These are phyloP conservation scores for Trachelus stipa DNA, from an alignment of 2,888 invertebrate species.

Conservation along the genomic window DNA sequence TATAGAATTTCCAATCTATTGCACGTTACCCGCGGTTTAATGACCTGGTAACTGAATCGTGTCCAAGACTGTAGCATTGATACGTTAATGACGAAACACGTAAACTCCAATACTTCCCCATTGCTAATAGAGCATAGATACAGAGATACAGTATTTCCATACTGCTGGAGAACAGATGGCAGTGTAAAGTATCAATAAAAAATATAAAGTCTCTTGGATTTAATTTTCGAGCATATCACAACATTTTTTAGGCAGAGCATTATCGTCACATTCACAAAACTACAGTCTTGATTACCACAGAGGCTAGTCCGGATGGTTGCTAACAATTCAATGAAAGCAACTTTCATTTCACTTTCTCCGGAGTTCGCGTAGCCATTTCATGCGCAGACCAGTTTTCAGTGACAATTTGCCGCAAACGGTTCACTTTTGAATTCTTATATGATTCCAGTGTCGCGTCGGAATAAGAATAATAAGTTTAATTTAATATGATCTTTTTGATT, in stretches of 20 bases:
- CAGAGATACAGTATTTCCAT: neutral
- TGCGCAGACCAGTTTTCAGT: neutral
- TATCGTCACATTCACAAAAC: neutral
- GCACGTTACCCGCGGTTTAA: neutral
- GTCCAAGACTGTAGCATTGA: neutral
- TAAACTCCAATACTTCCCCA: neutral
- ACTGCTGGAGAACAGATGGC: neutral
- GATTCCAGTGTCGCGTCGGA: neutral
- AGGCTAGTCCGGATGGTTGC: neutral
- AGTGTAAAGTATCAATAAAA: neutral
- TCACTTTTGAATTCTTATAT: neutral
- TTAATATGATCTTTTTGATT: neutral
- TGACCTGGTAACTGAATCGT: neutral
- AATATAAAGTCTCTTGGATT: neutral
- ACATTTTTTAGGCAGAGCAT: neutral
- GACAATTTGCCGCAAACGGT: neutral
- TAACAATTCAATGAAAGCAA: slow-evolving; percentile 39
- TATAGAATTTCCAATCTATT: neutral
- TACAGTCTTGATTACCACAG: neutral
- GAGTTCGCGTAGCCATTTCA: neutral
- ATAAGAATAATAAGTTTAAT: neutral
- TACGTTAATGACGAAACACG: neutral
- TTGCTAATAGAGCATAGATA: neutral
- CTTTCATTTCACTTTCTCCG: slow-evolving; percentile 50
- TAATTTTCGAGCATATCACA: neutral